Evolutionary conservation across 2,113 vertebrate genomes (phyloP).

Genomic region (Passer montanus): DNA sequence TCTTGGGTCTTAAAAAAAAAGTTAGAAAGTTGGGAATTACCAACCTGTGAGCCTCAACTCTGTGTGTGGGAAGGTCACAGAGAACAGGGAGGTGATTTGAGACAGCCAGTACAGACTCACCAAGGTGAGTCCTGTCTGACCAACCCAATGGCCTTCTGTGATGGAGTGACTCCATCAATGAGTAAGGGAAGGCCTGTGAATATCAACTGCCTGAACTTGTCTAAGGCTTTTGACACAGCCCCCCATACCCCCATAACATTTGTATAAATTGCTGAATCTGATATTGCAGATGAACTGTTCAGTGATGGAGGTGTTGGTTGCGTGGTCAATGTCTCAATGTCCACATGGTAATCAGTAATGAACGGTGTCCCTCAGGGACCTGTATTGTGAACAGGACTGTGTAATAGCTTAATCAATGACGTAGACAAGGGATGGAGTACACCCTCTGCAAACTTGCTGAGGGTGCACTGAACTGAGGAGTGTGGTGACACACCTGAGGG

Average conservation of each 20-base stretch:
- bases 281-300: not conserved
- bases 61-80: not conserved
- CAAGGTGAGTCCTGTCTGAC: not conserved
- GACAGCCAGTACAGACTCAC: not conserved
- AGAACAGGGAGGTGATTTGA: not conserved
- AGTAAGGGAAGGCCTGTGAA: not conserved
- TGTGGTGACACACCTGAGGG: accelerated
- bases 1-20: not conserved
- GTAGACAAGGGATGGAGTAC: not conserved
- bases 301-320: not conserved
- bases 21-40: not conserved
- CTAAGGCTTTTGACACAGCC: not conserved
- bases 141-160: accelerated
- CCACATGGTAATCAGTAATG: not conserved
- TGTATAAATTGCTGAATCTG: not conserved
- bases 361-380: not conserved
- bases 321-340: not conserved
- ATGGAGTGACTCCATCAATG: not conserved
- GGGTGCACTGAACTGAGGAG: not conserved
- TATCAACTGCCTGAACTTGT: not conserved
- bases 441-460: not conserved
- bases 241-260: not conserved
- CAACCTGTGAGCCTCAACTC: not conserved
- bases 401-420: not conserved
- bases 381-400: not conserved